A percentile compares a stretch with the other conserved stretches of the same genome.
These are phyloP conservation scores for Sturnira hondurensis DNA, from an alignment of 2,113 vertebrate genomes.

Conservation along the genomic window DNA sequence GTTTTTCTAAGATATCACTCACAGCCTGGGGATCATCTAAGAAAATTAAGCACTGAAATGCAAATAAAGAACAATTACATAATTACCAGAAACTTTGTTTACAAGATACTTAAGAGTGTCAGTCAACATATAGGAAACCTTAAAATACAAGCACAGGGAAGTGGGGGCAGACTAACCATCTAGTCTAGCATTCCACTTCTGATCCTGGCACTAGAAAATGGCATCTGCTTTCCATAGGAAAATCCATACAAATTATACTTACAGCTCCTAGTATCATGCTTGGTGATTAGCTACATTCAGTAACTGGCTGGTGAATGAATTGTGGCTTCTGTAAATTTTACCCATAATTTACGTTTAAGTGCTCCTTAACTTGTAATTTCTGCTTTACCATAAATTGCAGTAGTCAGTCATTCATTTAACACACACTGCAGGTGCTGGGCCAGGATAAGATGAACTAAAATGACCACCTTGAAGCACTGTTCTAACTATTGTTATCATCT, in stretches of 20 bases:
- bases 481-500: neutral
- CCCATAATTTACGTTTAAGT: neutral
- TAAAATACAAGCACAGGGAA: neutral
- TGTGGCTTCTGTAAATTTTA: conserved; percentile 23
- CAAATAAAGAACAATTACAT: conserved; percentile 29
- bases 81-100: neutral
- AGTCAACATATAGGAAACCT: neutral
- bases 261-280: neutral
- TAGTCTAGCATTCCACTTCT: neutral
- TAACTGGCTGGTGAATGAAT: neutral
- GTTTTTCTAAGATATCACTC: conserved; percentile 97
- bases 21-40: conserved; percentile 98
- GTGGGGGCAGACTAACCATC: neutral
- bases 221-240: neutral
- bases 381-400: neutral
- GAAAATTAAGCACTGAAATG: conserved; percentile 94
- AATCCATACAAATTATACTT: neutral
- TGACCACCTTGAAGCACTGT: neutral
- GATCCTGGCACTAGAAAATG: conserved; percentile 5
- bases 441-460: neutral
- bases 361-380: neutral
- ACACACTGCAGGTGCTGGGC: neutral
- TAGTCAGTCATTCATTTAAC: neutral
- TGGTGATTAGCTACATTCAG: neutral
- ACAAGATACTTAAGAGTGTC: neutral